Percentiles rank a stretch among this genome's conserved stretches.
Evolutionary conservation across 2,797 vertebrate species (phyloP).

Genomic region (Aotus griseimembra): DNA sequence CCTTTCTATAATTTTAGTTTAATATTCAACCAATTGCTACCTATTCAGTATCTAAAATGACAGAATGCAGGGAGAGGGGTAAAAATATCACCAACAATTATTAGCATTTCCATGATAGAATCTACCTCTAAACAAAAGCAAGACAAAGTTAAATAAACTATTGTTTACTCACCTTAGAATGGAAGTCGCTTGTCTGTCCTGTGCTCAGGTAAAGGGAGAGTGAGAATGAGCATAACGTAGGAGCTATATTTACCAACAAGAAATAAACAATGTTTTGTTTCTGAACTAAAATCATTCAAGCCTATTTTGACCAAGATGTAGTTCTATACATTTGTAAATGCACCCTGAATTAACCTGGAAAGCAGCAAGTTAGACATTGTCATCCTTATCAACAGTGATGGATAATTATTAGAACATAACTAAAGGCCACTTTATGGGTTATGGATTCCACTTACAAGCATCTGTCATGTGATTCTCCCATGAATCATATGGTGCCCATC

Average conservation of each 20-base stretch:
- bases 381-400: rapidly evolving
- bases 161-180: rapidly evolving
- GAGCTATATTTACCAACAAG: rapidly evolving
- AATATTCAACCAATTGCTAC: not conserved
- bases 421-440: rapidly evolving
- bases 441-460: rapidly evolving
- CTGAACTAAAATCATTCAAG: not conserved
- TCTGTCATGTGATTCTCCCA: not conserved
- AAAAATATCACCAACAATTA: not conserved
- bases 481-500: rapidly evolving
- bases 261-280: not conserved
- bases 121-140: not conserved
- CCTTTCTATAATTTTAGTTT: not conserved
- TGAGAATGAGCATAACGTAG: rapidly evolving
- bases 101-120: not conserved
- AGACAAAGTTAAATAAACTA: not conserved
- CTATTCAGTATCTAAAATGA: too few species aligned
- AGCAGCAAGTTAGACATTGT: not conserved
- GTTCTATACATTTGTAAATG: not conserved
- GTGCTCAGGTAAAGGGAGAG: not conserved
- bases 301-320: not conserved
- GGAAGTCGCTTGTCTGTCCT: not conserved
- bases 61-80: rapidly evolving
- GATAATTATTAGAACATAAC: rapidly evolving
- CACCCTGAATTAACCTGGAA: not conserved